Percentiles rank a stretch among this genome's conserved stretches.
These are phyloP conservation scores for Stramonita haemastoma DNA, from an alignment of 2,888 invertebrate genomes.

Conservation along the genomic window DNA sequence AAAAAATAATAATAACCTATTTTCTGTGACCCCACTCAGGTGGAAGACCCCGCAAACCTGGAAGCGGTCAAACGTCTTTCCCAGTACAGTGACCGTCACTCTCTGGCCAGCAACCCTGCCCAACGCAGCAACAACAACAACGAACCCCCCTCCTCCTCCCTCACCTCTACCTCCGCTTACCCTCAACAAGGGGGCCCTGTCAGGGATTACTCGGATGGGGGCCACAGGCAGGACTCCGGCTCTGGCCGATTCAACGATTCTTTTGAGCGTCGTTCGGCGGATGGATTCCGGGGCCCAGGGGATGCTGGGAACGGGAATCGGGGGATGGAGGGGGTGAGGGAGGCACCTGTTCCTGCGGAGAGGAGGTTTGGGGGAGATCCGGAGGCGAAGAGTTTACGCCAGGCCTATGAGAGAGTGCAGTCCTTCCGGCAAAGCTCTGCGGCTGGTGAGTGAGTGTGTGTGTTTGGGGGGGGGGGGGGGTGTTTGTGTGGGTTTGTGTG, in stretches of 20 bases:
- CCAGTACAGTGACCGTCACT: slow-evolving; percentile 34
- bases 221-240: slow-evolving; percentile 37
- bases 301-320: background rate
- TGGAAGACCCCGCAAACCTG: background rate
- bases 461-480: background rate
- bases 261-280: slow-evolving; percentile 20
- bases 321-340: background rate
- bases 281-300: background rate
- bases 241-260: slow-evolving; percentile 34
- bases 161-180: background rate
- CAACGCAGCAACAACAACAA: background rate
- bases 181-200: background rate
- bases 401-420: slow-evolving; percentile 52
- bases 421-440: slow-evolving; percentile 51
- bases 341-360: background rate
- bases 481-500: background rate
- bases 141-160: too few species aligned
- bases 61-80: slow-evolving; percentile 33
- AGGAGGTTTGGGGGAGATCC: slow-evolving; percentile 41
- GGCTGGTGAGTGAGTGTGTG: slow-evolving; percentile 41
- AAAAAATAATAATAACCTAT: background rate
- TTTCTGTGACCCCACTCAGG: background rate
- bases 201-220: slow-evolving; percentile 4
- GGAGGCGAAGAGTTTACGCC: slow-evolving; percentile 50
- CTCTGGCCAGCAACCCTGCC: slow-evolving; percentile 26